A percentile compares a stretch with the other conserved stretches of the same genome.
These are phyloP conservation scores for Heliconius ethilla DNA, from an alignment of 2,888 invertebrate genomes.

Conservation along the genomic window DNA sequence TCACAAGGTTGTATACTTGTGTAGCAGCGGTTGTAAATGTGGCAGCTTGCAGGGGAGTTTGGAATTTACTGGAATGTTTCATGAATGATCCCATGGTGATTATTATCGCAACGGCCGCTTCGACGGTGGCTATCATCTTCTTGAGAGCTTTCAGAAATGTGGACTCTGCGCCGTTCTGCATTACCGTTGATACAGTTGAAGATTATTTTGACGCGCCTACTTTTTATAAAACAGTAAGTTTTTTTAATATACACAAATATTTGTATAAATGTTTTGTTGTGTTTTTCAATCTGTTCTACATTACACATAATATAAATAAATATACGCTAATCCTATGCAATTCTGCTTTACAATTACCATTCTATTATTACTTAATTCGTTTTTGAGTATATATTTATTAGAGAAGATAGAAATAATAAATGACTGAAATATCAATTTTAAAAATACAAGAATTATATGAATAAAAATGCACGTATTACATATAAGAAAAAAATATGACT, in stretches of 20 bases:
- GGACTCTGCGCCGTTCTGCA: constrained; percentile 87
- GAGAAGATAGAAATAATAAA: too few species aligned
- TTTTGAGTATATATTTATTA: too few species aligned
- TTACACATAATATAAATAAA: too few species aligned
- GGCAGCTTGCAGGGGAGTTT: constrained; percentile 90
- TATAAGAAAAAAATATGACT: background rate
- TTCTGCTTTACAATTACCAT: too few species aligned
- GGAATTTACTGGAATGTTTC: constrained; percentile 84
- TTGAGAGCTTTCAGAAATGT: constrained; percentile 86
- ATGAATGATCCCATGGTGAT: constrained; percentile 73
- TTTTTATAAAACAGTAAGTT: constrained; percentile 86
- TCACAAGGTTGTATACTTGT: constrained; percentile 86
- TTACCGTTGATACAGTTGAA: constrained; percentile 84
- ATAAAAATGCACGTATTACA: background rate
- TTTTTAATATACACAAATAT: background rate
- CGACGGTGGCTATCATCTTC: constrained; percentile 82
- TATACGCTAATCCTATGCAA: too few species aligned
- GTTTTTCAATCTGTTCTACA: too few species aligned
- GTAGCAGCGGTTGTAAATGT: constrained; percentile 87
- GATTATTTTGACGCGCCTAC: constrained; percentile 89
- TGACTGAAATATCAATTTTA: too few species aligned
- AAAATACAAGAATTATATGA: too few species aligned
- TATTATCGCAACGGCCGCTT: constrained; percentile 79
- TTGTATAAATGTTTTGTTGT: too few species aligned
- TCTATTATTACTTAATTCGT: too few species aligned